Conservation (phyloP, 2,113 vertebrate genomes). For the Eublepharis macularius region DNA sequence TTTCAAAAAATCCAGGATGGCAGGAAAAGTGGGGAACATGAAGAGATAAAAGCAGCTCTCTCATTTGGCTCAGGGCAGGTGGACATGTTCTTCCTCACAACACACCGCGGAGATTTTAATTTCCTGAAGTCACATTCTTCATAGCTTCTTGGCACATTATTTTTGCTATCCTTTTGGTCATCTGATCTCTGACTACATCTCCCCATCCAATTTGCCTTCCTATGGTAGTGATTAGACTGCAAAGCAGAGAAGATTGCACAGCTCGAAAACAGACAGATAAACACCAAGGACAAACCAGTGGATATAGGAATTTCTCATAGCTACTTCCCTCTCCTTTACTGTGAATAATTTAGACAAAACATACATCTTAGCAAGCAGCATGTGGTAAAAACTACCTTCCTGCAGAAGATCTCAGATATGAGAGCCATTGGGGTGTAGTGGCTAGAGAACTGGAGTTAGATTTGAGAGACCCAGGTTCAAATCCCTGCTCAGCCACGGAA, state of each 20-base stretch:
- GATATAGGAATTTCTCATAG: fast-evolving
- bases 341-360: not conserved
- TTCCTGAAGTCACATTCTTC: constrained; percentile 42
- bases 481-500: too few species aligned
- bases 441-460: too few species aligned
- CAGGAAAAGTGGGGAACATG: not conserved
- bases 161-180: constrained; percentile 21
- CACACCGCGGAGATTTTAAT: constrained; percentile 24
- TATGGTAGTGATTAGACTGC: fast-evolving
- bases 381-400: not conserved
- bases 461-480: too few species aligned
- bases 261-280: not conserved
- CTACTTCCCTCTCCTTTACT: not conserved
- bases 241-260: fast-evolving
- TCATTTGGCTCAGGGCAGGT: not conserved
- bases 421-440: too few species aligned
- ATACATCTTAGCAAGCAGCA: not conserved
- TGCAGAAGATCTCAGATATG: not conserved
- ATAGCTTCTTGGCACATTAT: constrained; percentile 3
- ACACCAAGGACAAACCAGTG: not conserved
- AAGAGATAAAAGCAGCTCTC: not conserved
- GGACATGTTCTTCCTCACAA: not conserved
- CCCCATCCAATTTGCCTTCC: not conserved
- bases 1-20: not conserved
- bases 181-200: constrained; percentile 25